A percentile compares a stretch with the other conserved stretches of the same genome.
Conservation (phyloP, 2,113 vertebrate genomes). For the Elachura formosa region DNA sequence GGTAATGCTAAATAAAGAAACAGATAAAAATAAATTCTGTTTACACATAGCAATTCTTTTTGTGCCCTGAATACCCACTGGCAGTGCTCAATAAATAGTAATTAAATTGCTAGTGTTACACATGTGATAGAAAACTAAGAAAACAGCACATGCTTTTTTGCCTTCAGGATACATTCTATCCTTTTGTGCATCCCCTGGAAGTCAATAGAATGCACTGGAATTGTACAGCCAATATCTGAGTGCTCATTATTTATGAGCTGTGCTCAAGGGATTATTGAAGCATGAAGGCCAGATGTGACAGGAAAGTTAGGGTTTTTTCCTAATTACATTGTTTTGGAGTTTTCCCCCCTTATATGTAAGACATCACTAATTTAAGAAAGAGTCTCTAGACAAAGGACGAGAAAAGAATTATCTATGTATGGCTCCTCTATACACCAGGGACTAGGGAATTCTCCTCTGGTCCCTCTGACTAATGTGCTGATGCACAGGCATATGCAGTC, state of each 20-base stretch:
- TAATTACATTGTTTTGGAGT: background rate
- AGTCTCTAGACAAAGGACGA: background rate
- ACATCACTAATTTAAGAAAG: background rate
- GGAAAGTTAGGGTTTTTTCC: background rate
- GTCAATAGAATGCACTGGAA: background rate
- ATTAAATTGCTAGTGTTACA: background rate
- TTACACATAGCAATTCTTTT: background rate
- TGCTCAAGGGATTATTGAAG: background rate
- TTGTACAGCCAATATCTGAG: background rate
- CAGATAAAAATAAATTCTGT: background rate
- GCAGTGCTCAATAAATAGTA: background rate
- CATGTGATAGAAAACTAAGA: background rate
- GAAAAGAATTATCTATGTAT: background rate
- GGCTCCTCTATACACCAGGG: background rate
- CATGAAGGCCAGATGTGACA: conserved; percentile 22
- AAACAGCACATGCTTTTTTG: background rate
- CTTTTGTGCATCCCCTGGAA: conserved; percentile 12
- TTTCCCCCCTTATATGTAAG: fast-evolving
- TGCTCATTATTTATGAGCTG: conserved; percentile 9
- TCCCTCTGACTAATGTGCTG: background rate
- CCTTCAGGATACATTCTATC: background rate
- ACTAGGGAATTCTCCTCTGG: background rate
- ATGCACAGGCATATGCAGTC: background rate
- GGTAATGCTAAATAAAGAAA: background rate
- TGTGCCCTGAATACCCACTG: background rate